phyloP scores from a whole-genome alignment of 2,888 invertebrate species.

The Archips xylosteana region DNA sequence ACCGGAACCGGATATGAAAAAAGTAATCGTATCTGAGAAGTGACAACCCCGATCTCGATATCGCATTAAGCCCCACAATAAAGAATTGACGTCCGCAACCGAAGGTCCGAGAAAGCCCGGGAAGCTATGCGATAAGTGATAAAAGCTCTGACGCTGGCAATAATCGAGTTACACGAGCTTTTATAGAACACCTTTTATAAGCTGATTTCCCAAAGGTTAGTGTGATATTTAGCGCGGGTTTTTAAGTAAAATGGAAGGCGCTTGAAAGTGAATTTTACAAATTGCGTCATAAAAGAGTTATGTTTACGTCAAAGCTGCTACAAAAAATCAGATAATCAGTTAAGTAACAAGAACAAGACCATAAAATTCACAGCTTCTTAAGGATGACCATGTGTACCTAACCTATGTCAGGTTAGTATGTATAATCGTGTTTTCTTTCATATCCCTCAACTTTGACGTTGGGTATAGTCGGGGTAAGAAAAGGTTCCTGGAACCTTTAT shows the following conservation, averaged over 20 bases:
- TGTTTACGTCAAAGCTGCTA: no score
- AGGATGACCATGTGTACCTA: no score
- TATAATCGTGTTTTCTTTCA: no score
- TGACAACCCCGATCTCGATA: constrained; percentile 23
- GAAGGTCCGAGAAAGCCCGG: constrained; percentile 16
- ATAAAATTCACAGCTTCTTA: no score
- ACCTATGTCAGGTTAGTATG: no score
- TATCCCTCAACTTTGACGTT: no score
- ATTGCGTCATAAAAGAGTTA: not conserved
- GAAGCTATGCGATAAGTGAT: constrained; percentile 28
- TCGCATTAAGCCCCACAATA: constrained; percentile 21
- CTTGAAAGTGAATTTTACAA: not conserved
- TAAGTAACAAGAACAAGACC: no score
- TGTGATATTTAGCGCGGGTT: not conserved
- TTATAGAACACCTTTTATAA: constrained; percentile 25
- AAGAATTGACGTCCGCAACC: constrained; percentile 17
- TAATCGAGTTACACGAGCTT: constrained; percentile 33
- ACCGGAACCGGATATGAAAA: constrained; percentile 21
- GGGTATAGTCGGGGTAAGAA: no score
- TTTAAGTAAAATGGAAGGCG: not conserved
- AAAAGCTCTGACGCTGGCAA: constrained; percentile 21
- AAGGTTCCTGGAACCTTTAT: no score
- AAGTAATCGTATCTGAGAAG: constrained; percentile 9
- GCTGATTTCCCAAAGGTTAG: constrained; percentile 26
- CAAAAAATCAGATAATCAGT: no score